phyloP scores from a whole-genome alignment of 2,113 vertebrate genomes.

The Antennarius striatus region DNA sequence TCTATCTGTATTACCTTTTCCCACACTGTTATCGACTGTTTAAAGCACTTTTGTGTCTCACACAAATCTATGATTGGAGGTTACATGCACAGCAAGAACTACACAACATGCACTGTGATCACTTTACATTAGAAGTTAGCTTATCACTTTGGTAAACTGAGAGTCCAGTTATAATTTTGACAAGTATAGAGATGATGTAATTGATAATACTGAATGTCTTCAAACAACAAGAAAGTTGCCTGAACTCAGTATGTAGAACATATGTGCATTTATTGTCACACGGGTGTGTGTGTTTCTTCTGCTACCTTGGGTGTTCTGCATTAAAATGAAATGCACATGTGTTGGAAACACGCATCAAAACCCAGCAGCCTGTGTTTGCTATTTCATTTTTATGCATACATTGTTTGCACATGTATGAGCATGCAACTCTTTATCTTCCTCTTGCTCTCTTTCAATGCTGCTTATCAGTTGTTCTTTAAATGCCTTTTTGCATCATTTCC shows the following conservation, averaged over 20 bases:
- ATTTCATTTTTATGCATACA: not conserved
- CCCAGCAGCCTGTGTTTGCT: conserved; percentile 15
- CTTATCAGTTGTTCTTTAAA: not conserved
- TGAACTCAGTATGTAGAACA: not conserved
- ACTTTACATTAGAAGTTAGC: too few species aligned
- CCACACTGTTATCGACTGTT: too few species aligned
- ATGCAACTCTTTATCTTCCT: not conserved
- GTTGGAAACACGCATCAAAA: conserved; percentile 28
- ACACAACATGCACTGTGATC: too few species aligned
- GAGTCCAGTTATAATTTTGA: too few species aligned
- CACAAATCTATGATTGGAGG: too few species aligned
- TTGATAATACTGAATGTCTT: not conserved
- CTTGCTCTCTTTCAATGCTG: not conserved
- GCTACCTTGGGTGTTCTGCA: conserved; percentile 48
- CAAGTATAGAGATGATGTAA: not conserved
- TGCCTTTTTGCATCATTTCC: not conserved
- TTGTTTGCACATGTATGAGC: not conserved
- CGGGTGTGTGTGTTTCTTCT: not conserved
- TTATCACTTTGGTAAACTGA: too few species aligned
- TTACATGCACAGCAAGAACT: too few species aligned
- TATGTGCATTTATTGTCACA: not conserved
- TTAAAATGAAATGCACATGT: conserved; percentile 15
- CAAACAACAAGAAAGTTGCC: not conserved
- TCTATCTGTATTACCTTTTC: too few species aligned
- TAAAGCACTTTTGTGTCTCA: too few species aligned